Evolutionary conservation across 2,888 invertebrate genomes (phyloP), one percentile per base, ranked within the genome.

Genomic region (Anagyrus pseudococci): DNA sequence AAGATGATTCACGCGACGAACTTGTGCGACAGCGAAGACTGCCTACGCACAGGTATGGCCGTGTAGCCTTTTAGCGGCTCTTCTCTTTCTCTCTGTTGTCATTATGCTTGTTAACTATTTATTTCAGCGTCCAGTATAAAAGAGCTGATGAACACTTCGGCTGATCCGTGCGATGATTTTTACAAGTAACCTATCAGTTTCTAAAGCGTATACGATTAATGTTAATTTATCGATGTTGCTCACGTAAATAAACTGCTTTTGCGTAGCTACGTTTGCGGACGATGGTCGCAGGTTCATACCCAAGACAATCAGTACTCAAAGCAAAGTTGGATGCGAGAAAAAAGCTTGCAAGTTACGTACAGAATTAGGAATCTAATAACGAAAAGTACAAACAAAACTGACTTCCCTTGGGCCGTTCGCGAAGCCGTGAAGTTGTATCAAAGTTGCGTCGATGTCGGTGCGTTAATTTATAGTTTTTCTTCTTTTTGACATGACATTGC

Each of bases 91-190:
- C 17, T 64, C 1, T 25, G n/a, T 26, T 17, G 10, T 25, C 44
- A 8, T 37, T 37, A 41, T 55, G 43, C 44, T 13, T n/a, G n/a
- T n/a, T n/a, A n/a, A n/a, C n/a, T n/a, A n/a, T n/a, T n/a, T n/a
- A n/a, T 19, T 41, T 8, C 88, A 67, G 91, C 93, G 8, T 87
- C 91, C 20, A 91, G 89, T 80, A 83, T 93, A 37, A 86, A 89
- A 17, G 84, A 89, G 46, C 88, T 91, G 13, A 90, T 93, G 87
- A 89, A 93, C 77, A 80, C 79, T 55, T 84, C 84, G 26, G 87
- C 85, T 53, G 85, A 93, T 78, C 93, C 93, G 52, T 93, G 93
- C 74, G 87, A 91, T 46, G 88, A 93, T 81, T 93, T 93, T 82
- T 92, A 93, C 79, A 83, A 88, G 84, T 93, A 69, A 78, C 76